phyloP scores from a whole-genome alignment of 2,113 vertebrate genomes.

The Dromaius novaehollandiae region DNA sequence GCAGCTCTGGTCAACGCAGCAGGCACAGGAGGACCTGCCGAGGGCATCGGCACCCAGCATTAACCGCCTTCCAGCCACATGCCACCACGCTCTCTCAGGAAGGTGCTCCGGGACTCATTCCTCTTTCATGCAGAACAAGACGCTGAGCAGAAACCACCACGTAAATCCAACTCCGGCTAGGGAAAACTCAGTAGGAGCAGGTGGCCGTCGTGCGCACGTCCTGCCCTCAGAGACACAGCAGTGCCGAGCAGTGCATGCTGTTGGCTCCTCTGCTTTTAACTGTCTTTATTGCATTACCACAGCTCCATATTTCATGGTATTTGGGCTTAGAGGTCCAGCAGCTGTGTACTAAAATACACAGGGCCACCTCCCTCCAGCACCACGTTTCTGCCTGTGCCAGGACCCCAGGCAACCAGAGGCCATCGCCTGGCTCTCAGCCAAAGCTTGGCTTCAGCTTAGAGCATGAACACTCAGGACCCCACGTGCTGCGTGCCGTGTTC shows the following conservation, averaged over 20 bases:
- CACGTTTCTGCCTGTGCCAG: not conserved
- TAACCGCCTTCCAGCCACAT: not conserved
- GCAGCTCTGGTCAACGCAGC: accelerated
- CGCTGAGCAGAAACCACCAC: not conserved
- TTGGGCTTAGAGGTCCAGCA: not conserved
- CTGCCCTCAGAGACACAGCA: not conserved
- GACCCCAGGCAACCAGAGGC: not conserved
- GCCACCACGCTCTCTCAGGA: not conserved
- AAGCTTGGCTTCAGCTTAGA: not conserved
- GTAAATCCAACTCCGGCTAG: not conserved
- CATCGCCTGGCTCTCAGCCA: not conserved
- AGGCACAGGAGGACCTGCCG: not conserved
- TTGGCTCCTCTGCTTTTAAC: not conserved
- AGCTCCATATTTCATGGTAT: not conserved
- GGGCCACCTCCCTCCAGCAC: accelerated
- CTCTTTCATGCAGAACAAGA: not conserved
- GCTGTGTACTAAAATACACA: not conserved
- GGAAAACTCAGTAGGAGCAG: not conserved
- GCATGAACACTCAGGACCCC: not conserved
- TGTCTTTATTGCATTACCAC: not conserved
- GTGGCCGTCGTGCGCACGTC: accelerated
- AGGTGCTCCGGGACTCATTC: not conserved
- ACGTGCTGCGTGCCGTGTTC: not conserved
- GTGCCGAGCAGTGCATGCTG: accelerated
- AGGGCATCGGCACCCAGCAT: not conserved